A percentile compares a stretch with the other conserved stretches of the same genome.
Evolutionary conservation across 1,140 invertebrate species (phyloP).

Genomic region (Propsilocerus akamusi): DNA sequence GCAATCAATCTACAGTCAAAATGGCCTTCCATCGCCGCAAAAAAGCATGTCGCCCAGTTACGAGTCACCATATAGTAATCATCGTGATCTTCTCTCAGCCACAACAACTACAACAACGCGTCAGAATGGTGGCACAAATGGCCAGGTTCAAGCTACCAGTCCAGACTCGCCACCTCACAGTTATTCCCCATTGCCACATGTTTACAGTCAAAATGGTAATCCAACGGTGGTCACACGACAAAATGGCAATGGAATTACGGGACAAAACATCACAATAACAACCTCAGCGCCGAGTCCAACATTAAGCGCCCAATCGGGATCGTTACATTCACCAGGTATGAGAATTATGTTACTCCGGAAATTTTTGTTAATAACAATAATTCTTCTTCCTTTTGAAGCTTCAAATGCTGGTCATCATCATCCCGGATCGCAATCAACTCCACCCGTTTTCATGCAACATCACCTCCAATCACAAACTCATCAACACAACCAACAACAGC

Average conservation of each 20-base stretch:
- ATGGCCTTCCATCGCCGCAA: conserved; percentile 69
- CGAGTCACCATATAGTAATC: conserved; percentile 27
- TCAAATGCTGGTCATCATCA: too few relatives aligned
- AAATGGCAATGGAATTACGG: conserved; percentile 8
- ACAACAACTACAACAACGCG: conserved; percentile 28
- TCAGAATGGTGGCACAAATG: conserved; percentile 24
- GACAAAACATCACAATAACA: background rate
- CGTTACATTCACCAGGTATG: conserved; percentile 33
- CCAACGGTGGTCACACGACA: conserved; percentile 8
- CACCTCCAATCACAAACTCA: conserved; percentile 17
- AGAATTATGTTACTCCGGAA: too few relatives aligned
- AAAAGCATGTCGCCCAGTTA: conserved; percentile 53
- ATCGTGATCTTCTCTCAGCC: conserved; percentile 22
- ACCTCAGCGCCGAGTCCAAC: conserved; percentile 12
- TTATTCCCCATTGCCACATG: background rate
- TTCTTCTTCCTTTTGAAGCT: too few relatives aligned
- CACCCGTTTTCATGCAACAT: conserved; percentile 21
- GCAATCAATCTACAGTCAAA: conserved; percentile 63
- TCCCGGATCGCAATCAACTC: conserved; percentile 20
- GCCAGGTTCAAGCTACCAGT: conserved; percentile 8
- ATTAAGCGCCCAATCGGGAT: conserved; percentile 33
- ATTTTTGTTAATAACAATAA: too few relatives aligned
- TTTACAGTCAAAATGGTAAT: conserved; percentile 10
- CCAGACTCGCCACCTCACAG: conserved; percentile 8
- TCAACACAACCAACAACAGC: conserved; percentile 18